Percentiles rank a stretch among this genome's conserved stretches.
phyloP scores from a whole-genome alignment of 2,888 invertebrate genomes.

The Caenorhabditis panamensis region DNA sequence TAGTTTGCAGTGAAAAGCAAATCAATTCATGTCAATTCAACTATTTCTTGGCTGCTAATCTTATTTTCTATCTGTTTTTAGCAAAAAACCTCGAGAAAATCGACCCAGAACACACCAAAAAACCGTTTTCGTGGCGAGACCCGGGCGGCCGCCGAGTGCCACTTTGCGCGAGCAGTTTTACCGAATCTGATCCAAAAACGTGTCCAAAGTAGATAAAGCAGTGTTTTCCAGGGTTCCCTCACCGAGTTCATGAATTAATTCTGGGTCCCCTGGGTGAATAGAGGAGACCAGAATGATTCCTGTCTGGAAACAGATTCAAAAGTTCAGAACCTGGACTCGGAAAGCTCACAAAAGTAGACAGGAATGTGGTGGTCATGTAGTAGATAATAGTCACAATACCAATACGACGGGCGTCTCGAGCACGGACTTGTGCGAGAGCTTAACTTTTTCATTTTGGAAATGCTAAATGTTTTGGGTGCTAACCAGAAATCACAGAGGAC shows the following conservation, averaged over 20 bases:
- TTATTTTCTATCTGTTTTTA: too few relatives aligned
- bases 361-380: constrained; percentile 85
- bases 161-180: too few relatives aligned
- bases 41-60: too few relatives aligned
- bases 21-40: not conserved
- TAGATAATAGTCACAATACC: constrained; percentile 85
- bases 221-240: constrained; percentile 80
- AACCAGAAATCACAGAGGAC: constrained; percentile 88
- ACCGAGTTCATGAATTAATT: constrained; percentile 78
- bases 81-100: too few relatives aligned
- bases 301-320: constrained; percentile 70
- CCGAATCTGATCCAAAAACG: constrained; percentile 92
- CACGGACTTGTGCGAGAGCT: constrained; percentile 79
- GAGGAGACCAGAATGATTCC: constrained; percentile 85
- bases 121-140: too few relatives aligned
- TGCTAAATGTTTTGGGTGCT: not conserved
- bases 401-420: constrained; percentile 82
- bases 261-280: constrained; percentile 86
- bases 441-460: constrained; percentile 21
- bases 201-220: constrained; percentile 85
- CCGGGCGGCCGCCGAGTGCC: too few relatives aligned
- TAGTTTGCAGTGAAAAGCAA: constrained; percentile 56
- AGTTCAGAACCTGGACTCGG: not conserved
- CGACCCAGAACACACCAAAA: too few relatives aligned
- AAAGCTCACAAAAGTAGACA: constrained; percentile 84